These are phyloP conservation scores for Parnassius glacialis DNA, from an alignment of 2,888 invertebrate genomes.

Conservation along the genomic window DNA sequence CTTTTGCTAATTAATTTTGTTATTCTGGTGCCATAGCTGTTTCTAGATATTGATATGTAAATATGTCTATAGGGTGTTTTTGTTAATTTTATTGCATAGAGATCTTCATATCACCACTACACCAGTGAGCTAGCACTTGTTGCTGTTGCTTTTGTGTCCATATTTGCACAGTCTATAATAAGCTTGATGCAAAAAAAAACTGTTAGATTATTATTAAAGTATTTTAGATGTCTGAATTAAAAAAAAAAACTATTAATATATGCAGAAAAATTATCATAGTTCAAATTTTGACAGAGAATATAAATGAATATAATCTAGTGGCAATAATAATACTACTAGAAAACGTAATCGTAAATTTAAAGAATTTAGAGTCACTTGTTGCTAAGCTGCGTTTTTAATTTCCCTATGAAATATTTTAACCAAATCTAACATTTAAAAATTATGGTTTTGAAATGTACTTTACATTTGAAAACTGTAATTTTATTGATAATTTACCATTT, in stretches of 20 bases:
- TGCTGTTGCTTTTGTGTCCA: constrained; percentile 14
- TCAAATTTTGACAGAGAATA: constrained; percentile 18
- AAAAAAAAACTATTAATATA: constrained; percentile 11
- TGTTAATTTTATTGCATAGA: constrained; percentile 22
- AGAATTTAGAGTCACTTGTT: constrained; percentile 14
- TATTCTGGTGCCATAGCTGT: constrained; percentile 26
- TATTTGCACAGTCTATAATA: constrained; percentile 17
- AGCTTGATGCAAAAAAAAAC: constrained; percentile 18
- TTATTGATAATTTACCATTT: constrained; percentile 25
- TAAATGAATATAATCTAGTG: constrained; percentile 15
- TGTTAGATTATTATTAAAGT: constrained; percentile 16
- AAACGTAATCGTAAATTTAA: constrained; percentile 18
- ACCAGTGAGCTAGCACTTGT: constrained; percentile 14
- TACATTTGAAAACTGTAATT: too few relatives aligned
- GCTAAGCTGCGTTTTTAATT: constrained; percentile 11
- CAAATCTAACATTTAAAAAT: constrained; percentile 5
- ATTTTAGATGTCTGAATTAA: constrained; percentile 12
- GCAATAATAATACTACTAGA: constrained; percentile 21
- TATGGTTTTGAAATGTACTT: constrained; percentile 8
- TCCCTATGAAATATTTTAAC: constrained; percentile 3
- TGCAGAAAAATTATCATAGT: constrained; percentile 1
- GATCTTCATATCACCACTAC: constrained; percentile 6
- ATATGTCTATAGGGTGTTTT: constrained; percentile 20
- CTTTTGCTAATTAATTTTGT: constrained; percentile 25
- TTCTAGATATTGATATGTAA: constrained; percentile 21